phyloP scores from a whole-genome alignment of 2,113 vertebrate genomes.

The Podiceps cristatus region DNA sequence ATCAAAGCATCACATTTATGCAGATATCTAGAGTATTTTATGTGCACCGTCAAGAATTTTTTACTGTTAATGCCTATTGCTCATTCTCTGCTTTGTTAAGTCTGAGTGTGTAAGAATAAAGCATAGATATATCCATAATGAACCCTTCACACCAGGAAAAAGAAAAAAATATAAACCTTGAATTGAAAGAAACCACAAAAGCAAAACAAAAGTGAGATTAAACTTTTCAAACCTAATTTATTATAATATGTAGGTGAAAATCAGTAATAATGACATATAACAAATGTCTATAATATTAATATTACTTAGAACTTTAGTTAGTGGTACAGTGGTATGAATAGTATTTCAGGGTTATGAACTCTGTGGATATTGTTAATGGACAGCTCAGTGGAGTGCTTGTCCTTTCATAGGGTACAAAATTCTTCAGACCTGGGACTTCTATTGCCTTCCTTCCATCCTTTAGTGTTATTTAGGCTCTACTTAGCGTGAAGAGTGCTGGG shows the following conservation, averaged over 20 bases:
- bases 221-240: neutral
- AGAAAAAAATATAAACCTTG: neutral
- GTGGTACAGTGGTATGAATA: neutral
- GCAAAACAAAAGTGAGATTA: neutral
- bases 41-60: neutral
- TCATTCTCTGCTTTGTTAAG: constrained; percentile 33
- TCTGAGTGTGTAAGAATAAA: neutral
- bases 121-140: neutral
- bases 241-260: neutral
- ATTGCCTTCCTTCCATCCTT: neutral
- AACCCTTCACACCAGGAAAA: neutral
- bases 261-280: neutral
- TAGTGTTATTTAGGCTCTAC: neutral
- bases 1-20: constrained; percentile 2
- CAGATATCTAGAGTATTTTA: neutral
- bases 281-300: neutral
- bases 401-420: neutral
- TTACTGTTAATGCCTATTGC: neutral
- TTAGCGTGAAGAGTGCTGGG: neutral
- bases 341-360: neutral
- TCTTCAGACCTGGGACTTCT: neutral
- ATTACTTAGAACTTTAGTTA: neutral
- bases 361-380: neutral
- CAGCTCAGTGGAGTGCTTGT: neutral
- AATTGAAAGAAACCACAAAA: neutral